Evolutionary conservation across 2,888 invertebrate species (phyloP).

Genomic region (Xanthorhoe spadicearia): DNA sequence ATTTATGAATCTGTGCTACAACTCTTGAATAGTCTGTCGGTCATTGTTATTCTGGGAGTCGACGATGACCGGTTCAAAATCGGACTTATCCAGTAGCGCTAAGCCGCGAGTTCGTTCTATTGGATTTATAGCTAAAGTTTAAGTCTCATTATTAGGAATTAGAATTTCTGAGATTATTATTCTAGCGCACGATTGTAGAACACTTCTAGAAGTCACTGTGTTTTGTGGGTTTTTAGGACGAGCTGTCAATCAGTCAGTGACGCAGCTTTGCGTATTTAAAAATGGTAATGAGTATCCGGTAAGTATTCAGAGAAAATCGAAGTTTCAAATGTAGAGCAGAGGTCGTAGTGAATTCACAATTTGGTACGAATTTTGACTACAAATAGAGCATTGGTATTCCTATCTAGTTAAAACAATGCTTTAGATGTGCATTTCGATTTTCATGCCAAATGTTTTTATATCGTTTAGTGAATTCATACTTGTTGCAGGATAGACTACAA

Average conservation of each 20-base stretch:
- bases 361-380: background rate
- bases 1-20: constrained; percentile 15
- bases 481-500: background rate
- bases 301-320: constrained; percentile 18
- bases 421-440: too few relatives aligned
- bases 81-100: constrained; percentile 33
- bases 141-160: background rate
- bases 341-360: constrained; percentile 5
- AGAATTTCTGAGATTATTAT: background rate
- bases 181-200: background rate
- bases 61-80: constrained; percentile 57
- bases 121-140: background rate
- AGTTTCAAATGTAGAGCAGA: constrained; percentile 16
- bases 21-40: constrained; percentile 29
- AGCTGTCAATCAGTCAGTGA: background rate
- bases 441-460: too few relatives aligned
- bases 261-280: background rate
- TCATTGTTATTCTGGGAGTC: constrained; percentile 62
- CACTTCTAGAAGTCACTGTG: background rate
- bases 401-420: background rate
- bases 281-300: constrained; percentile 48
- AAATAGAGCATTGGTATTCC: background rate
- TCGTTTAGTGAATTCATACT: too few relatives aligned
- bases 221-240: background rate
- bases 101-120: background rate